These are phyloP conservation scores for Trinectes maculatus DNA, from an alignment of 2,113 vertebrate genomes.

Conservation along the genomic window DNA sequence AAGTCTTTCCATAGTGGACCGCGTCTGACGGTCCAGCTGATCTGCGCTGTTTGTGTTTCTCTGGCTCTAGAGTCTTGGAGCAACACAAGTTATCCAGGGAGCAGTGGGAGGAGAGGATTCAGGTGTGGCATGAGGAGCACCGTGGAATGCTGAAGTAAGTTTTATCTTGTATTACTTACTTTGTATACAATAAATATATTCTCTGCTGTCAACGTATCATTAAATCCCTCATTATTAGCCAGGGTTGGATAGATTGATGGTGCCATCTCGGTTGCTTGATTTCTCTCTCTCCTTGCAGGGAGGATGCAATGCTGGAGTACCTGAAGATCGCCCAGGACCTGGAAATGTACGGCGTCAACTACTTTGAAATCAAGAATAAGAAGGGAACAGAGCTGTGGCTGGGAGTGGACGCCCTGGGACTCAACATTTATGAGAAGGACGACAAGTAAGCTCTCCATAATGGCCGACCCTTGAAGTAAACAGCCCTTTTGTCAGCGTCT, in stretches of 20 bases:
- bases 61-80: constrained; percentile 88
- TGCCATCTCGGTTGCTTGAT: not conserved
- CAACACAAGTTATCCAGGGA: constrained; percentile 95
- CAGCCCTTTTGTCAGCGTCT: not conserved
- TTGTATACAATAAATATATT: too few relatives aligned
- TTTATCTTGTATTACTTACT: not conserved
- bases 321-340: constrained; percentile 97
- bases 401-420: constrained; percentile 94
- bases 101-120: constrained; percentile 98
- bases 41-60: not conserved
- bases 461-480: not conserved
- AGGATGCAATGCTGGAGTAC: constrained; percentile 95
- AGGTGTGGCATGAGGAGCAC: constrained; percentile 97
- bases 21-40: not conserved
- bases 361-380: constrained; percentile 99
- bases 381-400: constrained; percentile 96
- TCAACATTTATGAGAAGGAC: constrained; percentile 96
- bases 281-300: constrained; percentile 73
- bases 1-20: too few relatives aligned
- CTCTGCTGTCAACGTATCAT: not conserved
- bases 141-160: constrained; percentile 93
- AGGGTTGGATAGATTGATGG: not conserved
- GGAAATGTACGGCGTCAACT: constrained; percentile 99
- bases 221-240: not conserved
- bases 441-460: constrained; percentile 88